Evolutionary conservation across 2,113 vertebrate genomes (phyloP), one percentile per base, ranked within the genome.

Genomic region (Burhinus bistriatus): DNA sequence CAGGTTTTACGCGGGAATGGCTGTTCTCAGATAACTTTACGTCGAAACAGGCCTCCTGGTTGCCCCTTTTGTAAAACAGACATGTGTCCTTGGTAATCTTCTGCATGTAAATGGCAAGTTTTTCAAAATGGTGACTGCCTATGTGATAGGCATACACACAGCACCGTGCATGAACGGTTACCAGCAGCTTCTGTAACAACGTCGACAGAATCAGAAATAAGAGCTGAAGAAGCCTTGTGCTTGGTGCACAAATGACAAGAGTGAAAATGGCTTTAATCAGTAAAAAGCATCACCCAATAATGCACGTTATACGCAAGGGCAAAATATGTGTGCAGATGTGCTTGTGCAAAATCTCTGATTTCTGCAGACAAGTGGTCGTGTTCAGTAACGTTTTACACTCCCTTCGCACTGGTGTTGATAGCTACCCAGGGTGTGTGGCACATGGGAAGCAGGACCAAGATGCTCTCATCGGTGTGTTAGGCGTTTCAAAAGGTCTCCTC

Each of bases 141-240:
- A 4, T 6, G 26, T 36, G 59, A 23, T 2, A 20, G 6, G 4
- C 18, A 19, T 14, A n/a, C 6, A 23, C 13, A 20, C 42, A 52
- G 19, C 8, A 21, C 9, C 8, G 26, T 34, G 11, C 10, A 16
- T n/a, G 65, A 23, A 58, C 0, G 0, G 4, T 49, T 54, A 34
- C 23, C 57, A 65, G 21, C 36, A 90, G 36, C 51, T 71, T 90
- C 11, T 76, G 40, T 27, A 69, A 54, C 44, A 40, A 8, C 17
- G 30, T 1, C 32, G 34, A 20, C 6, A 49, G 40, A 79, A 44
- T 15, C 47, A 71, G 47, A 80, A 80, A 61, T 29, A 51, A 36
- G 15, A 59, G 34, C 25, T 42, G 51, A 45, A 80, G 44, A 73
- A 69, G 4, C n/a, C 21, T 70, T 32, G 27, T 65, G 10, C 61